Evolutionary conservation across 1,140 invertebrate genomes (phyloP), one percentile per base, ranked within the genome.

Genomic region (Teleogryllus occipitalis): DNA sequence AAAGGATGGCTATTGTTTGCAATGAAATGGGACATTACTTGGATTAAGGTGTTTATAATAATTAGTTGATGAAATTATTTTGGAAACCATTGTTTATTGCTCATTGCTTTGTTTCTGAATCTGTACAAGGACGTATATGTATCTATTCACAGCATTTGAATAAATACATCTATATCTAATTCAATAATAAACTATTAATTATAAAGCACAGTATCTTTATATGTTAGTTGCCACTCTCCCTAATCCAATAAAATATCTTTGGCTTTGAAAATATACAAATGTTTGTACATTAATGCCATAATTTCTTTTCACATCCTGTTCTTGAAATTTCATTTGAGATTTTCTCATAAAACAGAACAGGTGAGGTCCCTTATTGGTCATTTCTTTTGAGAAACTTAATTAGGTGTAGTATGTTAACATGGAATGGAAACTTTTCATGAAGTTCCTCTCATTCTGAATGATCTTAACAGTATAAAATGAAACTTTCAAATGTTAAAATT

Each of bases 251-350:
- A 80, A 81, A 81, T 81, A 81, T 81, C 81, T 81, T 81, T 81
- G 81, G 81, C 81, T 81, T 81, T 80, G 78, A 80, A 81, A 81
- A 81, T 80, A 81, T 81, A 81, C 80, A 81, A 81, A 81, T 80
- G 79, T 80, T 81, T 81, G 80, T 81, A 81, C 80, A 81, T 81
- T 79, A 81, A 81, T 81, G 80, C 78, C 80, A 80, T 78, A 46
- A n/a, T 79, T 72, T 49, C 73, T 47, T 79, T 79, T 79, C 78
- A 27, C 74, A 79, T 79, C 76, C 76, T 77, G 76, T 77, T 48
- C 47, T 54, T 77, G 76, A 48, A 77, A 77, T 10, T 65, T 65
- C 18, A 65, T 39, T 39, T 39, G 27, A 39, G 27, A 39, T 39
- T 39, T 39, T 39, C 27, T 2, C 27, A 39, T 39, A 39, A 39